Conservation (phyloP, 35 echinoderm and acorn worm genomes). For the Apostichopus parvimensis region DNA sequence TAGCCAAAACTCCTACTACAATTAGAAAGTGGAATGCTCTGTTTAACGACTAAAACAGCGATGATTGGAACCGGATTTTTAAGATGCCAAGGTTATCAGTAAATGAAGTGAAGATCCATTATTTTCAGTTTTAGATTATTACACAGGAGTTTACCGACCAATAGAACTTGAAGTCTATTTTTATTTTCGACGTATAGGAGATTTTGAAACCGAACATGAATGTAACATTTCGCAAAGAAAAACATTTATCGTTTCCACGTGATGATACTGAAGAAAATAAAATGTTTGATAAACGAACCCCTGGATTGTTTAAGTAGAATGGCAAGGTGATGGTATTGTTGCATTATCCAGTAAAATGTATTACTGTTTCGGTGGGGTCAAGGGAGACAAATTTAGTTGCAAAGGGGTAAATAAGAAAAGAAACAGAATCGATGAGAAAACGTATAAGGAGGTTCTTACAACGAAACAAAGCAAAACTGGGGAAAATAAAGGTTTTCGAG, state of each 20-base stretch:
- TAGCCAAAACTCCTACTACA: too few relatives aligned
- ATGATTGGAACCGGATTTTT: too few relatives aligned
- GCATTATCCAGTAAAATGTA: constrained; percentile 53
- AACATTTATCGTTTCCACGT: constrained; percentile 43
- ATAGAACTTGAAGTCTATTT: too few relatives aligned
- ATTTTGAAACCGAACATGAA: constrained; percentile 43
- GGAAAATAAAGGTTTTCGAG: constrained; percentile 5
- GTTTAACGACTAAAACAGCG: too few relatives aligned
- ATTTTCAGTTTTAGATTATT: too few relatives aligned
- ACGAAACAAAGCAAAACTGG: neutral
- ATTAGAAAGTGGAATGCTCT: too few relatives aligned
- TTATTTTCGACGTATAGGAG: neutral
- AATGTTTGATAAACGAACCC: constrained; percentile 48
- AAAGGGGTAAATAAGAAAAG: constrained; percentile 45
- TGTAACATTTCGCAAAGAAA: constrained; percentile 9
- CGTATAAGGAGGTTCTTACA: constrained; percentile 30
- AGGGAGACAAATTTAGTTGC: constrained; percentile 51
- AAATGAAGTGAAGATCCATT: too few relatives aligned
- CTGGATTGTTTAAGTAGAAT: constrained; percentile 54
- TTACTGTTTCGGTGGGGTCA: constrained; percentile 34
- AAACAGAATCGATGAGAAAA: constrained; percentile 21
- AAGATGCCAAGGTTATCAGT: too few relatives aligned
- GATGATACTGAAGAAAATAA: constrained; percentile 29
- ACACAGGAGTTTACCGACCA: too few relatives aligned
- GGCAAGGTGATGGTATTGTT: constrained; percentile 58